Evolutionary conservation across 2,797 vertebrate species (phyloP).

Genomic region (Darevskia nairensis): DNA sequence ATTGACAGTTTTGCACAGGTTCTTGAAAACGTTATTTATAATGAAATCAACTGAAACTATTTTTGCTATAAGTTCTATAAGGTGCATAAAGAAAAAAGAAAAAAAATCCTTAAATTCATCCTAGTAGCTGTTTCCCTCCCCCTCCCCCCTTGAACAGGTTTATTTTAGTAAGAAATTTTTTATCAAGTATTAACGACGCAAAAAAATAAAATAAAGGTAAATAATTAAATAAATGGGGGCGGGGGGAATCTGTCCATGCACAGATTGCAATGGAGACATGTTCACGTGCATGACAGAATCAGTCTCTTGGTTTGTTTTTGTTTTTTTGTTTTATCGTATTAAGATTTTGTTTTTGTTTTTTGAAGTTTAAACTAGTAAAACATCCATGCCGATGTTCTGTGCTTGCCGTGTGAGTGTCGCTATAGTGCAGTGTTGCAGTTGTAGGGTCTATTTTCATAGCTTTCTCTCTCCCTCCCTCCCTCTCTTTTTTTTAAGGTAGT

Average conservation of each 20-base stretch:
- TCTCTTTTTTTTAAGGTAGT: slow-evolving; percentile 83
- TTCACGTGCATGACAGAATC: slow-evolving; percentile 90
- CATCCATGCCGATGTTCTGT: slow-evolving; percentile 88
- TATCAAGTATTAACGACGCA: slow-evolving; percentile 88
- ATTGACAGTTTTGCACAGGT: slow-evolving; percentile 94
- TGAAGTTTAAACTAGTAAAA: slow-evolving; percentile 82
- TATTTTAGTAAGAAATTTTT: slow-evolving; percentile 99
- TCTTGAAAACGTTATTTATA: slow-evolving; percentile 93
- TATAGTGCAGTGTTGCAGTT: slow-evolving; percentile 88
- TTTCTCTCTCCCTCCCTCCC: slow-evolving; percentile 82
- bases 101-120: slow-evolving; percentile 89
- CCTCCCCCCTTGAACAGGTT: slow-evolving; percentile 82
- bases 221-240: slow-evolving; percentile 6
- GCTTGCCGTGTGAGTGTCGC: slow-evolving; percentile 97
- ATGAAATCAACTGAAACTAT: slow-evolving; percentile 93
- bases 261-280: slow-evolving; percentile 86
- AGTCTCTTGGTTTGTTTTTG: slow-evolving; percentile 82
- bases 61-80: slow-evolving; percentile 96
- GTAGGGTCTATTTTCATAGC: slow-evolving; percentile 87
- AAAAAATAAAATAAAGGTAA: slow-evolving; percentile 81
- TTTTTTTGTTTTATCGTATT: slow-evolving; percentile 78
- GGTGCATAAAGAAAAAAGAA: slow-evolving; percentile 89
- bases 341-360: slow-evolving; percentile 83
- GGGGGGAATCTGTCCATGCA: slow-evolving; percentile 81
- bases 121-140: slow-evolving; percentile 87